Evolutionary conservation across 2,797 vertebrate species (phyloP).

Genomic region (Myotis myotis): DNA sequence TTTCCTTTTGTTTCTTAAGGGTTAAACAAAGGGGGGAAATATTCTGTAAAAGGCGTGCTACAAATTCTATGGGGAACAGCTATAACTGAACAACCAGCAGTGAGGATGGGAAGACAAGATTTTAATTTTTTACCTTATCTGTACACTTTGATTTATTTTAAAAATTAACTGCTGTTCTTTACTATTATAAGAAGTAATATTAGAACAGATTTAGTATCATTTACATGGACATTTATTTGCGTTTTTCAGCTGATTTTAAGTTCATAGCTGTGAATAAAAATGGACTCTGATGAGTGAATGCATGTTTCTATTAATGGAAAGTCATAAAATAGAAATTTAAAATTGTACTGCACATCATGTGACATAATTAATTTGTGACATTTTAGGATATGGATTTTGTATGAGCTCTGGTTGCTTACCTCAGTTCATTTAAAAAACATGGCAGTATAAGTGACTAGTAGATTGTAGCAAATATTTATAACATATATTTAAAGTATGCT

Average conservation of each 20-base stretch:
- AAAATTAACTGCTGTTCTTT: neutral
- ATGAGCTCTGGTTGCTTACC: neutral
- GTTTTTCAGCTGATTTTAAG: constrained; percentile 61
- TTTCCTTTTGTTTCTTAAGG: neutral
- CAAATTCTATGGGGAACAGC: neutral
- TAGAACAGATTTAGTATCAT: constrained; percentile 13
- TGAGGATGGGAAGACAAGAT: neutral
- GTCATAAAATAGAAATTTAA: constrained; percentile 33
- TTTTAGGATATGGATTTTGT: neutral
- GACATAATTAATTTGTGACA: constrained; percentile 41
- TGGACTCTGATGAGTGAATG: constrained; percentile 58
- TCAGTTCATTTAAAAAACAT: neutral
- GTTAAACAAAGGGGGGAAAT: neutral
- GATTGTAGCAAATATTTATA: neutral
- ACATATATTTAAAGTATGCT: neutral
- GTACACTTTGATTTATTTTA: neutral
- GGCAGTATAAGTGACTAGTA: neutral
- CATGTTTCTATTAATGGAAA: constrained; percentile 61
- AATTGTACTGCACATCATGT: neutral
- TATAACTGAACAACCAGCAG: neutral
- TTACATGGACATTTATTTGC: constrained; percentile 64
- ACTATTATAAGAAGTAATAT: neutral
- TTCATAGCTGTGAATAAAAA: constrained; percentile 41
- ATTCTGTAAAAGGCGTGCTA: neutral
- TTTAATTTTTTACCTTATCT: neutral